Base-by-base conservation (phyloP, 2,113 vertebrate species). In the Sminthopsis crassicaudata region DNA sequence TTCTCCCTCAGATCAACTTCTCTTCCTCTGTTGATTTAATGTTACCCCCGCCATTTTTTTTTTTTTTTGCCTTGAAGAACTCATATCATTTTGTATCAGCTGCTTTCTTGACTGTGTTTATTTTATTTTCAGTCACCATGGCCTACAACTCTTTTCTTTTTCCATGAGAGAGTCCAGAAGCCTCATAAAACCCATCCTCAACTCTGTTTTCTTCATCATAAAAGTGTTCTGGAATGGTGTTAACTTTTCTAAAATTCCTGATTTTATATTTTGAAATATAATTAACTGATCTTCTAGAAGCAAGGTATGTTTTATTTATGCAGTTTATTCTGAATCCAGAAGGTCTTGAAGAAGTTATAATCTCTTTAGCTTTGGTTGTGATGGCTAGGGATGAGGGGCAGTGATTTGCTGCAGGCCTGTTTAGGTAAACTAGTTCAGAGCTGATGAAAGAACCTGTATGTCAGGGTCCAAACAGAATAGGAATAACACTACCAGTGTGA, bases 321-420 rank as follows among this genome's bases (percentile, higher is more conserved):
- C 27, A 92, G 26, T 67, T 67, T 92, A 55, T 22, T 55, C 88
- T 90, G 84, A n/a, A 46, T 52, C 67, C 48, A 53, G 48, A 67
- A 53, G 19, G n/a, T 53, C n/a, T 67, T 46, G 52, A 14, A 24
- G 12, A 91, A 91, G 46, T 94, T 90, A 53, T 90, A 14, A 19
- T 67, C 51, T 92, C 48, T 50, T 52, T 94, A 36, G 76, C 91
- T 91, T 90, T 89, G 51, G 53, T 92, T 89, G n/a, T 52, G n/a
- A 6, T 92, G 51, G 57, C 27, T 95, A 25, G 26, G 12, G 30
- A 88, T 94, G 42, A 89, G 52, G 88, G 5, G 4, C 36, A 76
- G 67, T n/a, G 36, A 1, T 25, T 5, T 76, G 60, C 67, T 16
- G 22, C 36, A 76, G 67, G 67, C 16, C 67, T 42, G 6, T 84